Base-by-base conservation (phyloP, 2,888 invertebrate genomes). In the Plebejus argus region DNA sequence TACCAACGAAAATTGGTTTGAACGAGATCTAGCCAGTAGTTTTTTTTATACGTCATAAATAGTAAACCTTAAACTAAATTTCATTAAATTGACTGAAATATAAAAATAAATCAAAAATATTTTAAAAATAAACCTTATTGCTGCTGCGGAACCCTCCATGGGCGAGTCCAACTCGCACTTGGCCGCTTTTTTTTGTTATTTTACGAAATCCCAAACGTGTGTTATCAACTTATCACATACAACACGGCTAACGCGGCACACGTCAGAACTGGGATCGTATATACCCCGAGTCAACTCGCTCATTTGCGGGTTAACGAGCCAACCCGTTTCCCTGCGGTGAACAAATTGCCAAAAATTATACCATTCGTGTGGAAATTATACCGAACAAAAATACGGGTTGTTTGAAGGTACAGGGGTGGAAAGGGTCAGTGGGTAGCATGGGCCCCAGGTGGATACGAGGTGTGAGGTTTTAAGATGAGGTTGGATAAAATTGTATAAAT, bases 271-370 rank as follows among this genome's bases (percentile, higher is more conserved):
- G 15, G 15, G 28, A 28, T 28, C 28, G 1, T 33, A 66, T 33
- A 66, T 15, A 66, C 28, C 28, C 66, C 66, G 28, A 33, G 61
- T 28, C 61, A 28, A 66, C 61, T 33, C 66, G 66, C 28, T 23
- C 28, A 28, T 66, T 66, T 66, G 28, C 12, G 28, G 15, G 66
- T 28, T 66, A 66, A 66, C 66, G 66, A 66, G 28, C 66, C 28
- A 33, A 66, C 66, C 66, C 66, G 33, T 66, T 66, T 66, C 66
- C 66, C 28, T 18, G 66, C 20, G 66, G 66, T 66, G 5, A 66
- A 66, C 66, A 66, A 66, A 66, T 66, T 66, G 66, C 10, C 28
- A 66, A 66, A 33, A 66, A 66, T 66, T 66, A 66, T 66, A 66
- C 66, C 66, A 18, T 66, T 12, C 61, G 61, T 66, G 61, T 0